Percentiles rank a stretch among this genome's conserved stretches.
These are phyloP conservation scores for Arge pagana DNA, from an alignment of 2,888 invertebrate genomes.

Conservation along the genomic window DNA sequence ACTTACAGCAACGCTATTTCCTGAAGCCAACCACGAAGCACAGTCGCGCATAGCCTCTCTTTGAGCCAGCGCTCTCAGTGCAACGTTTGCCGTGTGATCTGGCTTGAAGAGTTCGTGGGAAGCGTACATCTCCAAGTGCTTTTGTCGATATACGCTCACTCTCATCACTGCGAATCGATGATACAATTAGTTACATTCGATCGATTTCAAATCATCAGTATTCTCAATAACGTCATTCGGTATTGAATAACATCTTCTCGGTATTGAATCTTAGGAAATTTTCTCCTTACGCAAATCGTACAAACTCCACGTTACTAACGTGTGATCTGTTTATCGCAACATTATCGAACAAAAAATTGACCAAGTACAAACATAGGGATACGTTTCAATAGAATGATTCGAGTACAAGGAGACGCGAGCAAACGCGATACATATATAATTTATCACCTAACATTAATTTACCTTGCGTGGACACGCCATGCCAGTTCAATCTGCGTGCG, in stretches of 20 bases:
- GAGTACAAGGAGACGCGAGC: too few species aligned
- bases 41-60: constrained; percentile 86
- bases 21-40: constrained; percentile 76
- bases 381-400: too few species aligned
- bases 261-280: not conserved
- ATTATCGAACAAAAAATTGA: not conserved
- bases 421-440: too few species aligned
- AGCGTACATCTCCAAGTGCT: constrained; percentile 79
- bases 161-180: constrained; percentile 78
- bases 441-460: constrained; percentile 42
- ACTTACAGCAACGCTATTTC: constrained; percentile 81
- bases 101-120: constrained; percentile 88
- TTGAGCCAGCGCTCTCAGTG: constrained; percentile 81
- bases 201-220: constrained; percentile 3
- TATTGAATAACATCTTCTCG: not conserved
- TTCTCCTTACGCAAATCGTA: not conserved
- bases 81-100: constrained; percentile 81
- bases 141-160: constrained; percentile 88
- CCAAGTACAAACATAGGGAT: not conserved
- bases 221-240: too few species aligned
- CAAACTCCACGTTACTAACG: too few species aligned
- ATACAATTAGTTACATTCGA: constrained; percentile 18
- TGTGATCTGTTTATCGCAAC: too few species aligned
- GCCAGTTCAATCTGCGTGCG: constrained; percentile 88
- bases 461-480: constrained; percentile 85